Evolutionary conservation across 2,888 invertebrate species (phyloP).

Genomic region (Dioctria linearis): DNA sequence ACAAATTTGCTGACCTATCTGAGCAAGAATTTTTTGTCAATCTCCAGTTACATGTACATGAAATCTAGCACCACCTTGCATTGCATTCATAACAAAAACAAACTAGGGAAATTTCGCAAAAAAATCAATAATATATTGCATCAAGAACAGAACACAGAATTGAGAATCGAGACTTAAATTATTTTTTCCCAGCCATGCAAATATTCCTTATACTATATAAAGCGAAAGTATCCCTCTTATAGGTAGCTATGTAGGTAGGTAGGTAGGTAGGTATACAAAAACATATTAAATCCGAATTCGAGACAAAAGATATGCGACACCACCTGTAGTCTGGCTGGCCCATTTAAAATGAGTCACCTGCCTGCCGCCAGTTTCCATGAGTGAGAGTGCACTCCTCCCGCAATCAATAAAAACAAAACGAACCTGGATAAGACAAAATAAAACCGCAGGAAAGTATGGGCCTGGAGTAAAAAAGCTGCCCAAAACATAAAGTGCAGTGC

Average conservation of each 20-base stretch:
- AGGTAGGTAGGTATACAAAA: no score
- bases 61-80: no score
- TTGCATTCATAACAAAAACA: no score
- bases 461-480: neutral
- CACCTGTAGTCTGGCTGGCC: slow-evolving; percentile 47
- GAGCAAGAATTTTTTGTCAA: no score
- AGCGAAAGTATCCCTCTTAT: no score
- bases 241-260: no score
- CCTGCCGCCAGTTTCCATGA: neutral
- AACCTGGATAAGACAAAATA: slow-evolving; percentile 21
- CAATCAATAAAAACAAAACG: slow-evolving; percentile 22
- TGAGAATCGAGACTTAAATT: neutral
- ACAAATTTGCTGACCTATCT: no score
- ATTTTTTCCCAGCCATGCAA: neutral
- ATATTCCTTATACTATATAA: slow-evolving; percentile 5
- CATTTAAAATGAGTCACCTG: slow-evolving; percentile 38
- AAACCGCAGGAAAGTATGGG: no score
- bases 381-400: slow-evolving; percentile 9
- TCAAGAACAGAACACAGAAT: no score
- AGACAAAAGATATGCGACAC: slow-evolving; percentile 37
- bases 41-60: no score
- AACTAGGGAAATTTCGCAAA: neutral
- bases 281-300: slow-evolving; percentile 11
- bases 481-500: slow-evolving; percentile 26
- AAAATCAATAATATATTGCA: slow-evolving; percentile 4